Conservation (phyloP, 2,888 invertebrate genomes). For the Erynnis tages region DNA sequence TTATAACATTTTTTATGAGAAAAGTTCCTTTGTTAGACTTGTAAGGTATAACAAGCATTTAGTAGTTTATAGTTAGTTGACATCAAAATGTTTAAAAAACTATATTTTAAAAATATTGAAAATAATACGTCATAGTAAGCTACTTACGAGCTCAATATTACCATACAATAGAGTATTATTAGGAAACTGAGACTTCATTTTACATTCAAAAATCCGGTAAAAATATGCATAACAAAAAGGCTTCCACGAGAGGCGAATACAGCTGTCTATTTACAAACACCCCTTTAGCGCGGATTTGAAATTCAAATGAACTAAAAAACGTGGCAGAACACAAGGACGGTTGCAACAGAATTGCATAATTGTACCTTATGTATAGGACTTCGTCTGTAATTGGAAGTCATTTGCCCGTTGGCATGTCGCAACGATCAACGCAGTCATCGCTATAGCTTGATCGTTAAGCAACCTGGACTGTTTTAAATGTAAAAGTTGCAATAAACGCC, state of each 20-base stretch:
- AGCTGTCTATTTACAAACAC: conserved; percentile 21
- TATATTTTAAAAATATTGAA: no score
- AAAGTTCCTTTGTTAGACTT: no score
- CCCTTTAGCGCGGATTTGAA: conserved; percentile 20
- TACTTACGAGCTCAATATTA: not conserved
- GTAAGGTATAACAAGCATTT: no score
- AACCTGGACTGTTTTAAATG: conserved; percentile 64
- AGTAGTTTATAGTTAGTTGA: no score
- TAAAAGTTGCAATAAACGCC: conserved; percentile 60
- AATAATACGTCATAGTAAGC: no score
- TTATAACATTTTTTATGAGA: no score
- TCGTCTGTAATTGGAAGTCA: conserved; percentile 25
- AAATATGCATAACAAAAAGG: conserved; percentile 16
- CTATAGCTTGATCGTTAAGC: conserved; percentile 35
- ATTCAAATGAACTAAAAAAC: conserved; percentile 23
- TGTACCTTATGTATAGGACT: conserved; percentile 25
- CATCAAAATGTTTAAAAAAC: not conserved
- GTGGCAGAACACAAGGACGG: conserved; percentile 15
- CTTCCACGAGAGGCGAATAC: not conserved
- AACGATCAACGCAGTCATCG: conserved; percentile 22
- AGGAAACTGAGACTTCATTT: not conserved
- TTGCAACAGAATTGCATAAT: conserved; percentile 19
- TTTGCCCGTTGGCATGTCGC: conserved; percentile 22
- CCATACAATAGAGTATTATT: conserved; percentile 8
- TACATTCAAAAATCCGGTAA: not conserved